Evolutionary conservation across 2,797 vertebrate genomes (phyloP), one percentile per base, ranked within the genome.

Genomic region (Gambusia yucatana): DNA sequence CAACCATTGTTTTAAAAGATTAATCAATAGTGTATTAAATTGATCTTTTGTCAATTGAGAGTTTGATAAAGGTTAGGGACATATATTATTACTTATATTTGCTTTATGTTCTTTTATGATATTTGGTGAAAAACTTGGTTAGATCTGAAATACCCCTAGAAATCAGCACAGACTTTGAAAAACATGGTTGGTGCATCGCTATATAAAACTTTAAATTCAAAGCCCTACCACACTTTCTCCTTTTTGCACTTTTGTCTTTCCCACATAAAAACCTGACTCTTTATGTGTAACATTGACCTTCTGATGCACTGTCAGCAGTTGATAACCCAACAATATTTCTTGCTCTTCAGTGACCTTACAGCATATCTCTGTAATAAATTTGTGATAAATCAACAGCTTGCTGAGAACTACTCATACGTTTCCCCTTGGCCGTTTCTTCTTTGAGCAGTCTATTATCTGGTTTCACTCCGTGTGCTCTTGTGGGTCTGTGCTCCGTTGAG

Each of bases 291-390:
- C 10, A n/a, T 47, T 79, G 70, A 72, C 74, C 63, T 72, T 79
- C 76, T 46, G 67, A 72, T 72, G 73, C 48, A 76, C 73, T 63
- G 22, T 65, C 59, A 77, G 47, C 69, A 57, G 52, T 79, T 41
- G 6, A 17, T 46, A 72, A 20, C n/a, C 25, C 20, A 33, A 46
- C 14, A 10, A 41, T 67, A 67, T 41, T 33, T 78, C 10, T 57
- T 78, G 13, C 48, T 43, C 48, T 70, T 36, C 28, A 52, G 57
- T 70, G 67, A 16, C 71, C n/a, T 83, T 82, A 52, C 78, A 81
- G 72, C 48, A 73, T 52, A 77, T 39, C 52, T 76, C 41, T 52
- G 25, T 13, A 67, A 72, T 69, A 75, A 46, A 59, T 17, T 5
- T 28, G 10, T 48, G 71, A 72, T 46, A n/a, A 17, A 44, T 74